Evolutionary conservation across 2,888 invertebrate species (phyloP).

Genomic region (Tenthredo livida): DNA sequence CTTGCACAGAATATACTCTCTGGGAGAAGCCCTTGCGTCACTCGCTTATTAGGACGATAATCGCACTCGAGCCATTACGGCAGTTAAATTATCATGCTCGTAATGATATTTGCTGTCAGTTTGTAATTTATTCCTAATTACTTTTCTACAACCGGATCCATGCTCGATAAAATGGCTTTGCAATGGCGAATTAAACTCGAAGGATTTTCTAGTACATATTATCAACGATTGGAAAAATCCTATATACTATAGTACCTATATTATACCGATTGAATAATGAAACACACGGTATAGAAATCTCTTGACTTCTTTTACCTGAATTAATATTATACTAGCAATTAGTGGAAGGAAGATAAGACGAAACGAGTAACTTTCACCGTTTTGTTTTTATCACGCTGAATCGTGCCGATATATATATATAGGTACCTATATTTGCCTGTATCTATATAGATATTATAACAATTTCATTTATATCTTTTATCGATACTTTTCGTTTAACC

Average conservation of each 20-base stretch:
- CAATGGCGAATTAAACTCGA: background rate
- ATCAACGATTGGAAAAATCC: background rate
- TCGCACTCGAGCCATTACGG: conserved; percentile 73
- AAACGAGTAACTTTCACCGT: conserved; percentile 6
- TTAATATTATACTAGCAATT: background rate
- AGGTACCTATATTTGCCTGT: background rate
- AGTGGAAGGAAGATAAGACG: conserved; percentile 15
- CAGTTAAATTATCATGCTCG: conserved; percentile 73
- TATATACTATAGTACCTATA: background rate
- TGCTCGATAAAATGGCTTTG: conserved; percentile 65
- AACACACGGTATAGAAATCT: background rate
- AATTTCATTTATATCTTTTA: background rate
- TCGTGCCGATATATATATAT: background rate
- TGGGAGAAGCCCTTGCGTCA: conserved; percentile 70
- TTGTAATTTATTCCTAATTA: conserved; percentile 74
- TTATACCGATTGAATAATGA: background rate
- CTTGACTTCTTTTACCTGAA: background rate
- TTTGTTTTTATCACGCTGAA: conserved; percentile 19
- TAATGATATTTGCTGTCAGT: conserved; percentile 49
- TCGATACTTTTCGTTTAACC: background rate
- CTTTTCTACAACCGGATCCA: conserved; percentile 71
- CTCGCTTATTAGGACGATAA: conserved; percentile 76
- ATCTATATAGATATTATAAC: background rate
- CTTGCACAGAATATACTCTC: conserved; percentile 25
- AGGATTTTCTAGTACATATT: background rate